Evolutionary conservation across 2,888 invertebrate species (phyloP).

Genomic region (Gastracanthus pulcherrimus): DNA sequence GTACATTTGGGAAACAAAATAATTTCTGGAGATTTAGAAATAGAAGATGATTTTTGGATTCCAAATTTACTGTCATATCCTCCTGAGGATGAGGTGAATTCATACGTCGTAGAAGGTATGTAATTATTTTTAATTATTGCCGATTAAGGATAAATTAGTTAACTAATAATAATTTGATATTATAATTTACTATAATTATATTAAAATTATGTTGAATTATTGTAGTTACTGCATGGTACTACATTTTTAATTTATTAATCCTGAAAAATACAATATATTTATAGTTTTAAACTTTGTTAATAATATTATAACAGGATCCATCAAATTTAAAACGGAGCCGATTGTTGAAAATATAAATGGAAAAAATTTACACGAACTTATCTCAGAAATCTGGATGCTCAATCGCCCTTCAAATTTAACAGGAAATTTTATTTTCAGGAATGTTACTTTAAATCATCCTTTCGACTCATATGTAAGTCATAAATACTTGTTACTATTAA

Average conservation of each 20-base stretch:
- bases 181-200: too few species aligned
- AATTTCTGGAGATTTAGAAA: conserved; percentile 68
- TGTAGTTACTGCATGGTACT: too few species aligned
- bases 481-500: too few species aligned
- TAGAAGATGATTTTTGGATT: conserved; percentile 68
- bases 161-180: too few species aligned
- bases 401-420: conserved; percentile 71
- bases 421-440: conserved; percentile 66
- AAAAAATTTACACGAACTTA: conserved; percentile 70
- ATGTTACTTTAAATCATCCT: conserved; percentile 70
- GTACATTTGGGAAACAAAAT: conserved; percentile 59
- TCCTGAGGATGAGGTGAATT: conserved; percentile 61
- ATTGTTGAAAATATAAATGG: conserved; percentile 76
- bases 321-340: conserved; percentile 76
- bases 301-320: conserved; percentile 73
- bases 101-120: conserved; percentile 73
- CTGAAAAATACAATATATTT: too few species aligned
- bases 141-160: too few species aligned
- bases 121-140: too few species aligned
- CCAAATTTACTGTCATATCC: conserved; percentile 58
- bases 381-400: conserved; percentile 78
- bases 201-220: too few species aligned
- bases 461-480: conserved; percentile 70
- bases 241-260: too few species aligned
- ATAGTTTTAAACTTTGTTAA: conserved; percentile 18